Evolutionary conservation across 2,888 invertebrate genomes (phyloP).

Genomic region (Hypomecis atomaria): DNA sequence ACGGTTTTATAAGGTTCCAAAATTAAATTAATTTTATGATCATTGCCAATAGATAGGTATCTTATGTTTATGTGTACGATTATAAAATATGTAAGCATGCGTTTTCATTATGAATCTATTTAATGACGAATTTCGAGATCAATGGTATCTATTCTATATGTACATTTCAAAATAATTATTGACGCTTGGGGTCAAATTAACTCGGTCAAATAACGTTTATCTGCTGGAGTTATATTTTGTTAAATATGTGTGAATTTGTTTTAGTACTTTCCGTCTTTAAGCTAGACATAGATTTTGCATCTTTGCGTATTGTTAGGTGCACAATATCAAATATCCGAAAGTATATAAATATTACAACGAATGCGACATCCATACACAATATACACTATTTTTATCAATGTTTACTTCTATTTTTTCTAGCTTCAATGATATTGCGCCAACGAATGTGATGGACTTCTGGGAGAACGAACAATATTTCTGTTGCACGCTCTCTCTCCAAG

Average conservation of each 20-base stretch:
- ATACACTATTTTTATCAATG: slow-evolving; percentile 18
- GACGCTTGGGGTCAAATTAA: slow-evolving; percentile 38
- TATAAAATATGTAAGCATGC: slow-evolving; percentile 34
- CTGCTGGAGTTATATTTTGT: no score
- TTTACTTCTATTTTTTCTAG: slow-evolving; percentile 14
- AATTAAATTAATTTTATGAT: slow-evolving; percentile 34
- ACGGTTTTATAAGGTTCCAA: slow-evolving; percentile 36
- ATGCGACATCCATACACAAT: slow-evolving; percentile 35
- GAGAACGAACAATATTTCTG: not conserved
- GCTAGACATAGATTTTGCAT: slow-evolving; percentile 10
- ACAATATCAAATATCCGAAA: slow-evolving; percentile 23
- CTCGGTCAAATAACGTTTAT: not conserved
- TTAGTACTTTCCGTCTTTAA: not conserved
- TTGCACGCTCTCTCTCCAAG: not conserved
- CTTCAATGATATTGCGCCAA: slow-evolving; percentile 14
- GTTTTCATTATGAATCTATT: slow-evolving; percentile 25
- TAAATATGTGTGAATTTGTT: not conserved
- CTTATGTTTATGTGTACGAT: slow-evolving; percentile 41
- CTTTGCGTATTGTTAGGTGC: slow-evolving; percentile 19
- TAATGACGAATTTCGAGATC: slow-evolving; percentile 10
- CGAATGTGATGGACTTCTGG: slow-evolving; percentile 11
- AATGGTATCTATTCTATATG: slow-evolving; percentile 8
- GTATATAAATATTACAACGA: slow-evolving; percentile 41
- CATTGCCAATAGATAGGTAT: slow-evolving; percentile 41
- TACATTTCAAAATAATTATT: slow-evolving; percentile 24